Conservation (phyloP, 2,113 vertebrate genomes). For the Neoarius graeffei region DNA sequence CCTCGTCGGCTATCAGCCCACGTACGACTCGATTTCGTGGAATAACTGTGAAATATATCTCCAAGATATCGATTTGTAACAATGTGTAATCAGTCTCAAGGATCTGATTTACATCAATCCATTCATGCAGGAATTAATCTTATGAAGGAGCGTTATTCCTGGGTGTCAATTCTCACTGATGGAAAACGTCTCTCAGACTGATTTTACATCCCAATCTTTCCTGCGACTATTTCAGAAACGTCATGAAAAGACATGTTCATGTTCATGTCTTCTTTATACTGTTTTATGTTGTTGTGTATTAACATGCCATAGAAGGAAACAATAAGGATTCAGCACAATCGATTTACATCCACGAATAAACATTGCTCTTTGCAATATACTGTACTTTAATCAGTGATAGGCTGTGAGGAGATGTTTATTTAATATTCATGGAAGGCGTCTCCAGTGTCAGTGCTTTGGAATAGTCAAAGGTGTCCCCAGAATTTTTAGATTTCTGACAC, state of each 20-base stretch:
- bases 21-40: too few relatives aligned
- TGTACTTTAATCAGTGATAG: not conserved
- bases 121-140: not conserved
- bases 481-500: not conserved
- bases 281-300: not conserved
- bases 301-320: not conserved
- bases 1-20: too few relatives aligned
- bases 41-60: too few relatives aligned
- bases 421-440: not conserved
- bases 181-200: not conserved
- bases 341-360: not conserved
- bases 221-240: too few relatives aligned
- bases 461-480: not conserved
- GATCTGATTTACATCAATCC: not conserved
- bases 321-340: not conserved
- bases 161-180: not conserved
- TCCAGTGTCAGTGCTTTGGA: not conserved
- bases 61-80: not conserved
- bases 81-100: not conserved
- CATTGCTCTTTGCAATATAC: not conserved
- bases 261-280: not conserved
- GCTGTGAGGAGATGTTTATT: not conserved
- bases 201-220: not conserved
- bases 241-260: not conserved
- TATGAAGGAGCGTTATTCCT: not conserved